Base-by-base conservation (phyloP, 2,888 invertebrate species). In the Elmis aenea region DNA sequence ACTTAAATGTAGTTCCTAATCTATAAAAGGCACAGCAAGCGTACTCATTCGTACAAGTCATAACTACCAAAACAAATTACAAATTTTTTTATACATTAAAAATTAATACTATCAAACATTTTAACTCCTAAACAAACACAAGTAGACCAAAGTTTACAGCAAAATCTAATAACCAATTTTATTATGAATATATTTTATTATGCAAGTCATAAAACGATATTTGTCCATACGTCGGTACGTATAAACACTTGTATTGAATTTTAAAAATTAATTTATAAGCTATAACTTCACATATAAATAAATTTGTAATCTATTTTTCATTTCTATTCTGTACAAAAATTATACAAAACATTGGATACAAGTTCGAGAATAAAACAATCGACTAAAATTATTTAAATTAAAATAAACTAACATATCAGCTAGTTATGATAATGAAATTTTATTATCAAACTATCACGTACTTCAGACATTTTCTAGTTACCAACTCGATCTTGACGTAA, bases 1-100 rank as follows among this genome's bases (percentile, higher is more conserved):
- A 58, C 53, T 58, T 59, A 59, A 46, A 37, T 55, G 58, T 61
- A 62, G 53, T 56, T 54, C 37, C 44, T 50, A 51, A 45, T 52
- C 61, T 64, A 62, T 56, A 53, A 61, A 67, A 66, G 67, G 66
- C 67, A 67, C 67, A 66, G 64, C 62, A 66, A 67, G 66, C 62
- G 67, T 67, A 67, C 67, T 64, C 60, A 59, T 55, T 46, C 56
- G 65, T 65, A 66, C 65, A 54, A 55, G 58, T 62, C 62, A 61
- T 54, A 51, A 53, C 48, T 48, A 53, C 44, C 38, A 46, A 46
- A 50, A 45, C 49, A 28, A 37, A 44, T 21, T 30, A 18, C 8
- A 8, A 18, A 18, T 18, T 6, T n/a, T n/a, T n/a, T n/a, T n/a
- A n/a, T n/a, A n/a, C n/a, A n/a, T n/a, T n/a, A n/a, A n/a, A n/a